Percentiles rank a stretch among this genome's conserved stretches.
These are phyloP conservation scores for Willowsia nigromaculata DNA, from an alignment of 2,888 invertebrate genomes.

Conservation along the genomic window DNA sequence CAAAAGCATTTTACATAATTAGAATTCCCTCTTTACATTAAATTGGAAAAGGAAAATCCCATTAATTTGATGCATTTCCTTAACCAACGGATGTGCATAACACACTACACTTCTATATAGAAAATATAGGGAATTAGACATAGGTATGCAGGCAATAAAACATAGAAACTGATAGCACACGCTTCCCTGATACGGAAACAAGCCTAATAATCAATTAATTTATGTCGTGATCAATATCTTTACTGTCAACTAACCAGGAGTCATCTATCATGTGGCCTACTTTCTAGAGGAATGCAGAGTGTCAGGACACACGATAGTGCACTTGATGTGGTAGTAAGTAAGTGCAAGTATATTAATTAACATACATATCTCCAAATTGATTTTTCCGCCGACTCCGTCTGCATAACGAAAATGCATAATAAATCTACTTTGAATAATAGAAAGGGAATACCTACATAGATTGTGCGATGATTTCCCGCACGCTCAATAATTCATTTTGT, in stretches of 20 bases:
- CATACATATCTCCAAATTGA: conserved; percentile 17
- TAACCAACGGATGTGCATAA: neutral
- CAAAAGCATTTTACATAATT: neutral
- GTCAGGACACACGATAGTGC: neutral
- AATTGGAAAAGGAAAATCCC: neutral
- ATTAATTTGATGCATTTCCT: neutral
- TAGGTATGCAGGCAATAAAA: no score
- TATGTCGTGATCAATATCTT: conserved; percentile 35
- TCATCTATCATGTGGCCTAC: conserved; percentile 8
- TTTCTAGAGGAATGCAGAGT: neutral
- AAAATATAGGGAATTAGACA: no score
- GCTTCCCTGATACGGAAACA: neutral
- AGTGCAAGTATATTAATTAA: conserved; percentile 9
- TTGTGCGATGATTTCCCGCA: conserved; percentile 3
- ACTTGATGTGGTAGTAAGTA: neutral
- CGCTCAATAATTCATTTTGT: conserved; percentile 27
- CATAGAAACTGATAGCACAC: neutral
- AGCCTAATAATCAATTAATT: conserved; percentile 26
- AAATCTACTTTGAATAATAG: neutral
- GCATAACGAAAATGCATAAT: neutral
- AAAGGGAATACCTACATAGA: neutral
- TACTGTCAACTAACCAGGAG: neutral
- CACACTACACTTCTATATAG: neutral
- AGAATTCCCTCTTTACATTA: neutral
- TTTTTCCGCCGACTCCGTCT: neutral